Percentiles rank a stretch among this genome's conserved stretches.
These are phyloP conservation scores for Eunapius fragilis DNA, from an alignment of 37 sponge, comb jelly and placozoan species.

Conservation along the genomic window DNA sequence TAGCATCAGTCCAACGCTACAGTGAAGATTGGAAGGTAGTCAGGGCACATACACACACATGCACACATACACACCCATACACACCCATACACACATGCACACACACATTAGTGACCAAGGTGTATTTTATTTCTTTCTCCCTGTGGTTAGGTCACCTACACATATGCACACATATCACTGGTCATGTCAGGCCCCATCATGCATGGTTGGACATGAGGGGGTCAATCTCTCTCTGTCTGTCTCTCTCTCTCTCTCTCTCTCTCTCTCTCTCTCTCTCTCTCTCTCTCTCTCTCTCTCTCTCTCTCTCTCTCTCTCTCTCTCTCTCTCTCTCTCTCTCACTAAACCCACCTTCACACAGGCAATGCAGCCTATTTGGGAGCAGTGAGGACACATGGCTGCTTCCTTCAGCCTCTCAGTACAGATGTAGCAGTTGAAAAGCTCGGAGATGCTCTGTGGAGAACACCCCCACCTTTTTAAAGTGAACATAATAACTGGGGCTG, in stretches of 20 bases:
- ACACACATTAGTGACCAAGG: too few relatives aligned
- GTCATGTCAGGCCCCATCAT: too few relatives aligned
- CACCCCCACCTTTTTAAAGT: neutral
- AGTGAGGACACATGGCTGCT: slow-evolving; percentile 92
- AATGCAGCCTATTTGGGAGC: slow-evolving; percentile 90
- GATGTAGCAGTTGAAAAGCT: slow-evolving; percentile 91
- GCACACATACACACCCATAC: slow-evolving; percentile 23
- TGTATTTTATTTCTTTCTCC: too few relatives aligned
- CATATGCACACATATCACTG: too few relatives aligned
- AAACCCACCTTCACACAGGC: slow-evolving; percentile 75
- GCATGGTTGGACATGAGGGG: too few relatives aligned
- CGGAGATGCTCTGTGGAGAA: slow-evolving; percentile 52
- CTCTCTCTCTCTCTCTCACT: neutral
- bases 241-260: neutral
- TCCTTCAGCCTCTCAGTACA: slow-evolving; percentile 77
- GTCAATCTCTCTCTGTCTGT: neutral
- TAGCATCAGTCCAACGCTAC: neutral
- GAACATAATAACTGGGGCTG: too few relatives aligned
- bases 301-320: neutral
- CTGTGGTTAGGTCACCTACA: too few relatives aligned
- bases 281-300: too few relatives aligned
- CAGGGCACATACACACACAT: slow-evolving; percentile 3
- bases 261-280: neutral
- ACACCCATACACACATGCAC: slow-evolving; percentile 26
- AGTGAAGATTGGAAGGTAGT: neutral